Percentiles rank a stretch among this genome's conserved stretches.
phyloP scores from a whole-genome alignment of 1,140 invertebrate species.

The Euura saliciscinereae region DNA sequence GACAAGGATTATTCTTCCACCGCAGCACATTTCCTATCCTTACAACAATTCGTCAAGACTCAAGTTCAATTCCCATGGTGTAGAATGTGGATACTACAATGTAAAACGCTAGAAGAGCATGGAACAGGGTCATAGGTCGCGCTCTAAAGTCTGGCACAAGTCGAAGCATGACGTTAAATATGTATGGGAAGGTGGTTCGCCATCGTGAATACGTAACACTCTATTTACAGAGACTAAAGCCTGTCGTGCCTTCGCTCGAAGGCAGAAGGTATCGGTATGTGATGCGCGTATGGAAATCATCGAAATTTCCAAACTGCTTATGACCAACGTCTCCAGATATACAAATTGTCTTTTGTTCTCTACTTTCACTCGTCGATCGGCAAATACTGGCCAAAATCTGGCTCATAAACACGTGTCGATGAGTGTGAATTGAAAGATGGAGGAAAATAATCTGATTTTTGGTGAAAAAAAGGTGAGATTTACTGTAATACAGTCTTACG shows the following conservation, averaged over 20 bases:
- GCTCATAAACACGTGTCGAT: too few species aligned
- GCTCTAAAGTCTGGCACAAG: neutral
- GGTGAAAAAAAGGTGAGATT: too few species aligned
- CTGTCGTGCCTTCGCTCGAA: too few species aligned
- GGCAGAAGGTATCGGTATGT: neutral
- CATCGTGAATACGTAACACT: neutral
- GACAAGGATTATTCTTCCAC: neutral
- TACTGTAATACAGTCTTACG: neutral
- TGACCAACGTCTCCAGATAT: neutral
- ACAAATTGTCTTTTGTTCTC: neutral
- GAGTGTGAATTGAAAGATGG: too few species aligned
- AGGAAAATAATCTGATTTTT: too few species aligned
- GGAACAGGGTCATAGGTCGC: neutral
- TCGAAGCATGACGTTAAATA: neutral
- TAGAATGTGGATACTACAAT: too few species aligned
- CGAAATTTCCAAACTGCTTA: neutral
- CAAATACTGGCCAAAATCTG: neutral
- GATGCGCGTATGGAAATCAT: neutral
- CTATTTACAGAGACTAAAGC: neutral
- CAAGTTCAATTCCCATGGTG: too few species aligned
- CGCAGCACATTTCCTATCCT: neutral
- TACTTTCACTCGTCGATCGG: neutral
- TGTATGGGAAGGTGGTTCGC: neutral
- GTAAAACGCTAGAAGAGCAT: too few species aligned
- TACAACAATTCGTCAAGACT: too few species aligned